Conservation (phyloP, 2,797 vertebrate species). For the Choloepus didactylus region DNA sequence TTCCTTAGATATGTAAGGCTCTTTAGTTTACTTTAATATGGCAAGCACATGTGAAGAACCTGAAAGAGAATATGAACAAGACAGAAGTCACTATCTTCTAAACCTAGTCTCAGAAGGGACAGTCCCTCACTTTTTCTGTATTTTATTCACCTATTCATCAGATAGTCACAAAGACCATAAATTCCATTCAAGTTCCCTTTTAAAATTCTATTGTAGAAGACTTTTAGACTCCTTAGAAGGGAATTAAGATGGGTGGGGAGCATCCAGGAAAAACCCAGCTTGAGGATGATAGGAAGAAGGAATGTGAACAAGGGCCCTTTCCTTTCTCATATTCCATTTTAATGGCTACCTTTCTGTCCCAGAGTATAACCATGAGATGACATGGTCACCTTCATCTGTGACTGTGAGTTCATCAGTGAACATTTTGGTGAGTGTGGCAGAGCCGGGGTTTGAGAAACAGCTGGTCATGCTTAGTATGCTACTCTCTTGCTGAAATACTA, state of each 20-base stretch:
- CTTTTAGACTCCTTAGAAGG: too few species aligned
- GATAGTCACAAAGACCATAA: too few species aligned
- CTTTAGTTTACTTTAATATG: too few species aligned
- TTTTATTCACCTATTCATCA: too few species aligned
- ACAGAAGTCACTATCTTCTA: too few species aligned
- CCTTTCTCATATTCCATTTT: not conserved
- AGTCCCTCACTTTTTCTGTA: too few species aligned
- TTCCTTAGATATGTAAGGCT: too few species aligned
- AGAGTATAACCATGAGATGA: fast-evolving
- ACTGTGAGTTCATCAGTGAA: fast-evolving
- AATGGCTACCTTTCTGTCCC: not conserved
- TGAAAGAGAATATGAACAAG: too few species aligned
- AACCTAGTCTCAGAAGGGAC: too few species aligned
- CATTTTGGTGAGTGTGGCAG: not conserved
- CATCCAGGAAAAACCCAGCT: not conserved
- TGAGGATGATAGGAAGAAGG: not conserved
- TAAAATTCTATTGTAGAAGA: too few species aligned
- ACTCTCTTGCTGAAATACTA: not conserved
- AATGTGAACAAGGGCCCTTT: not conserved
- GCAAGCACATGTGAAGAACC: too few species aligned
- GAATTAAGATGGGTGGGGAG: not conserved
- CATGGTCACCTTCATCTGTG: fast-evolving
- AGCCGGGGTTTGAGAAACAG: not conserved
- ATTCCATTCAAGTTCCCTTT: too few species aligned
- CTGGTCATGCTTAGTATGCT: not conserved